Base-by-base conservation (phyloP, 2,797 vertebrate genomes). In the Muscicapa comitata region DNA sequence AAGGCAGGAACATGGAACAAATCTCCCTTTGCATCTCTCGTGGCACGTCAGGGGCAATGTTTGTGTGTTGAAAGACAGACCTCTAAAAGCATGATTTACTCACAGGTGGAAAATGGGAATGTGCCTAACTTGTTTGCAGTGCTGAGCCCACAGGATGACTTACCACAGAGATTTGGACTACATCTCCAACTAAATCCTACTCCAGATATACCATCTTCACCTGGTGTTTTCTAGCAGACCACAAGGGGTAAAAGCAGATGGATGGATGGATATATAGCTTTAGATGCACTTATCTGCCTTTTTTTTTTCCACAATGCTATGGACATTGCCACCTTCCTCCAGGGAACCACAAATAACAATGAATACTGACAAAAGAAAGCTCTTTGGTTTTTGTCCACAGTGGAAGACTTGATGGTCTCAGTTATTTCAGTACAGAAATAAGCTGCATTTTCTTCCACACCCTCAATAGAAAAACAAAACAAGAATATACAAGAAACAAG, bases 261-360 rank as follows among this genome's bases (percentile, higher is more conserved):
- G 5, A 50, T 4, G 13, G 23, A 38, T 4, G 2, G 9, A 42
- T 43, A 33, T 35, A 63, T 8, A 66, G 8, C 0, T 77, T 80
- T 21, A 71, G 28, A 59, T 63, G 23, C 3, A 51, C 26, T 85
- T 16, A 53, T 23, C 13, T 42, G 28, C 2, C 8, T 24, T 24
- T 12, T 10, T 10, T 51, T 13, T 7, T 1, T 1, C 2, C 8
- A 8, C 16, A 40, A 0, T 14, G 7, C 7, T 45, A 45, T 20
- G 37, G 18, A n/a, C 19, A 29, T 50, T 29, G 7, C 17, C 12
- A 38, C 26, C 55, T 62, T 82, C 59, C 17, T 85, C 29, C 38
- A 5, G 4, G 17, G 40, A 80, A 37, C 7, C 2, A 71, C 13
- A 71, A 79, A 85, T 3, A 55, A 5, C 2, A 43, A 5, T 11